These are phyloP conservation scores for Lysandra bellargus DNA, from an alignment of 2,888 invertebrate genomes.

Conservation along the genomic window DNA sequence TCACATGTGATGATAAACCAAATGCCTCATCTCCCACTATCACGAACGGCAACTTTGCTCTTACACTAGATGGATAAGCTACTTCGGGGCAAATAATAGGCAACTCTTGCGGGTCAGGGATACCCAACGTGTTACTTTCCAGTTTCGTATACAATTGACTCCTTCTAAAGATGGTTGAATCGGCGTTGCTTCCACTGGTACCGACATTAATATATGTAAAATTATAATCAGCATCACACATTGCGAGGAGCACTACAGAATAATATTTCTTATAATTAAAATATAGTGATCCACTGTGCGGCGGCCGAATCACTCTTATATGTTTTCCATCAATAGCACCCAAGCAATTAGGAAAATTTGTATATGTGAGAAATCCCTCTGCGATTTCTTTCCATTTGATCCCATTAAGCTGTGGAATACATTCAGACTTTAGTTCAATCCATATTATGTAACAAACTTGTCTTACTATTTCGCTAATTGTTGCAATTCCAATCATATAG, in stretches of 20 bases:
- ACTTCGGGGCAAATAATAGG: neutral
- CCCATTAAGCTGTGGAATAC: neutral
- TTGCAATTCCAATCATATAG: slow-evolving; percentile 45
- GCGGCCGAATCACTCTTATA: slow-evolving; percentile 8
- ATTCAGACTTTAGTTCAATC: slow-evolving; percentile 35
- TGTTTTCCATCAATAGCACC: slow-evolving; percentile 8
- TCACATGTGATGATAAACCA: too few relatives aligned
- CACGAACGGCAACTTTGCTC: too few relatives aligned
- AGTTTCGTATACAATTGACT: slow-evolving; percentile 6
- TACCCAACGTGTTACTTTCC: neutral
- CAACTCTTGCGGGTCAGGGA: neutral
- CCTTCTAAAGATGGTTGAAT: slow-evolving; percentile 18
- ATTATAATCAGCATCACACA: neutral
- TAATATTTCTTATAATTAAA: neutral
- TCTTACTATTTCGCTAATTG: slow-evolving; percentile 43
- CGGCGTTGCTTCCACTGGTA: slow-evolving; percentile 14
- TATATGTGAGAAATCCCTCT: neutral
- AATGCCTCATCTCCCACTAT: too few relatives aligned
- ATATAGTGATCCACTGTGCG: slow-evolving; percentile 8
- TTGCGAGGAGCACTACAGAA: neutral
- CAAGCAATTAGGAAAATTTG: neutral
- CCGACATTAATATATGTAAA: neutral
- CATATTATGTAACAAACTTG: slow-evolving; percentile 41
- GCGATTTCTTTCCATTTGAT: neutral
- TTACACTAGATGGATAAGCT: neutral